phyloP scores from a whole-genome alignment of 1,140 invertebrate species.

The Lordiphosa stackelbergi region DNA sequence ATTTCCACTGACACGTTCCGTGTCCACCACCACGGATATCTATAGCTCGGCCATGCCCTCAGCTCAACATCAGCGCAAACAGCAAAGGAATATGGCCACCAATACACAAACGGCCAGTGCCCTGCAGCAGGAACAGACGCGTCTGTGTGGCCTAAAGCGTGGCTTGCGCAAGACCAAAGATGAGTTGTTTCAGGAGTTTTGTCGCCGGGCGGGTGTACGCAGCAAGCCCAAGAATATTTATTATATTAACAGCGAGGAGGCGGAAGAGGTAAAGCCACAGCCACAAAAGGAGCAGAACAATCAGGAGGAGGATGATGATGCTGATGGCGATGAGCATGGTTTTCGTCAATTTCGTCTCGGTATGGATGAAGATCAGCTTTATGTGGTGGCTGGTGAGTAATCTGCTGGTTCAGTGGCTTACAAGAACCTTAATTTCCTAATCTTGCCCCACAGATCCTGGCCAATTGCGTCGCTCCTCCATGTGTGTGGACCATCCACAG shows the following conservation, averaged over 20 bases:
- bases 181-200: conserved; percentile 73
- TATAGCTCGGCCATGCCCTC: conserved; percentile 17
- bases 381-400: conserved; percentile 56
- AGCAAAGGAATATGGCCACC: conserved; percentile 49
- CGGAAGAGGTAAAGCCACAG: conserved; percentile 3
- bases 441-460: conserved; percentile 33
- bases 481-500: conserved; percentile 40
- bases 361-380: conserved; percentile 61
- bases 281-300: conserved; percentile 4
- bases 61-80: conserved; percentile 21
- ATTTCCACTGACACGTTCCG: conserved; percentile 71
- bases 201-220: conserved; percentile 61
- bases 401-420: too few relatives aligned
- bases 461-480: conserved; percentile 47
- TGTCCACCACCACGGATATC: conserved; percentile 74
- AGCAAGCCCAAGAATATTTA: conserved; percentile 73
- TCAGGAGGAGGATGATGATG: conserved; percentile 16
- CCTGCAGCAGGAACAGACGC: conserved; percentile 27
- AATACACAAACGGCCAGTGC: conserved; percentile 30
- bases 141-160: conserved; percentile 62
- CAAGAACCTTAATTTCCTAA: too few relatives aligned
- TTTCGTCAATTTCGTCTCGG: conserved; percentile 44
- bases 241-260: conserved; percentile 55
- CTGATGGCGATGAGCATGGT: conserved; percentile 53
- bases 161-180: conserved; percentile 73